Evolutionary conservation across 2,888 invertebrate genomes (phyloP).

Genomic region (Harpagoxenus sublaevis): DNA sequence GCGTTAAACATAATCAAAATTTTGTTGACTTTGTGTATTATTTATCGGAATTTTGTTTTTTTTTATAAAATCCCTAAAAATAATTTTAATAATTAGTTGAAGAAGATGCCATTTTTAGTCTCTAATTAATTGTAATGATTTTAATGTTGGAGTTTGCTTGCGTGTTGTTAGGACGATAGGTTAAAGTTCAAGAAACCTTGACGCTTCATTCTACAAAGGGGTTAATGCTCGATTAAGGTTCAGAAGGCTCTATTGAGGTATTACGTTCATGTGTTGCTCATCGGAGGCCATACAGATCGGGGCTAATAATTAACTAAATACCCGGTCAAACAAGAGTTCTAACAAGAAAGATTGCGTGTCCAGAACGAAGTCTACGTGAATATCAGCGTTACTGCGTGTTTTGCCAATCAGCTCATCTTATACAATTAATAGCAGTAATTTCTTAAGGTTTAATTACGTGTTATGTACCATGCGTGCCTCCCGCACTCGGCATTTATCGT

Average conservation of each 20-base stretch:
- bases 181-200: slow-evolving; percentile 45
- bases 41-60: not conserved
- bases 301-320: slow-evolving; percentile 35
- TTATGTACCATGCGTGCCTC: not conserved
- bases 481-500: not conserved
- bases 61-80: not conserved
- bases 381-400: not conserved
- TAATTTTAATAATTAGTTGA: not conserved
- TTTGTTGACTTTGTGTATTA: not conserved
- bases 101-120: too few relatives aligned
- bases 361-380: not conserved
- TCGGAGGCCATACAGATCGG: slow-evolving; percentile 44
- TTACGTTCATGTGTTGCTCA: slow-evolving; percentile 61
- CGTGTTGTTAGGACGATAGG: not conserved
- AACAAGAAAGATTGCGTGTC: slow-evolving; percentile 42
- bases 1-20: not conserved
- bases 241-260: slow-evolving; percentile 72
- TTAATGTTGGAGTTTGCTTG: not conserved
- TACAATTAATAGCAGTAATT: slow-evolving; percentile 5
- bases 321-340: slow-evolving; percentile 30
- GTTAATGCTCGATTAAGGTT: slow-evolving; percentile 79
- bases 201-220: slow-evolving; percentile 63
- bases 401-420: not conserved
- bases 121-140: not conserved
- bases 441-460: not conserved